Base-by-base conservation (phyloP, 2,888 invertebrate species). In the Brachypalpus laphriformis region DNA sequence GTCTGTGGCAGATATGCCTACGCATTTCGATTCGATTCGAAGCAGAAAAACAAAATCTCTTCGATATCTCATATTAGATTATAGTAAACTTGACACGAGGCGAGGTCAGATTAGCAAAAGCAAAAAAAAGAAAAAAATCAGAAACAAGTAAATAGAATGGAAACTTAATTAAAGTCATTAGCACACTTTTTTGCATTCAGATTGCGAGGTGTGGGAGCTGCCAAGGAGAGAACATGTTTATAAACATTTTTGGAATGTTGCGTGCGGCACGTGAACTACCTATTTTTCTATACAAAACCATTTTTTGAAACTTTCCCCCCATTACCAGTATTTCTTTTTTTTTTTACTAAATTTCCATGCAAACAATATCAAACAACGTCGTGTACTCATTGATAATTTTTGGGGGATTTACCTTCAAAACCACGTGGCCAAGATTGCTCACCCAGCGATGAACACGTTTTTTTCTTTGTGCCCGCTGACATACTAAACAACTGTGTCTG, bases 71-170 rank as follows among this genome's bases (percentile, higher is more conserved):
- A 14, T 37, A 42, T 42, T 63, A 63, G 20, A 20, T 57, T 77
- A 42, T 77, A 37, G 70, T 77, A 77, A 82, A 82, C 77, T 82
- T 82, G 82, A 76, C 81, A 76, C 76, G 56, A 77, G 63, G 47
- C 70, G 82, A 82, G 82, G 82, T 65, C 70, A 82, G 49, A 82
- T 40, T 49, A 57, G 61, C 51, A 25, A 76, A 40, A 37, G 6
- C 6, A 8, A 70, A 57, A 45, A 6, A 37, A 45, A 31, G 59
- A 22, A 0, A 59, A 22, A 11, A 22, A 1, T 11, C 4, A 34
- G 9, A 45, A 31, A 28, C 7, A 45, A 9, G 31, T 47, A 34
- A 34, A 49, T 22, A 49, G 40, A 51, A 66, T 66, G 49, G 37
- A 40, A 51, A 66, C 16, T 54, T 66, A 66, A 65, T 65, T 49